These are phyloP conservation scores for Eulemur rubriventer DNA, from an alignment of 2,797 vertebrate genomes.

Conservation along the genomic window DNA sequence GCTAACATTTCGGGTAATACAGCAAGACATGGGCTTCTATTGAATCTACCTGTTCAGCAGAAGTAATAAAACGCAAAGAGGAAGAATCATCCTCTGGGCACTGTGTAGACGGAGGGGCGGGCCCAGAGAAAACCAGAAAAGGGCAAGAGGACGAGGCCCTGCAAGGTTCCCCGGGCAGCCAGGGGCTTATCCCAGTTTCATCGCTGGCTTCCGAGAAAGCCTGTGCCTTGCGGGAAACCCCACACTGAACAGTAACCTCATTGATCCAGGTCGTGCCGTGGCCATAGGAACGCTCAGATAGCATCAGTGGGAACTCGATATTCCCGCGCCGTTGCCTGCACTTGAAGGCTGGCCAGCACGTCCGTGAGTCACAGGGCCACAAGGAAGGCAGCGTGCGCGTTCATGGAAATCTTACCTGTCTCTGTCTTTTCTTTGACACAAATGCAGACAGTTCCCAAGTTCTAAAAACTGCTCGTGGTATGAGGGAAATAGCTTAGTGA, in stretches of 20 bases:
- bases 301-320: rapidly evolving
- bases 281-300: rapidly evolving
- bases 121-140: rapidly evolving
- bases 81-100: background rate
- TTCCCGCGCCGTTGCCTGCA: rapidly evolving
- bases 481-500: background rate
- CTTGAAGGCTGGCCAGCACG: background rate
- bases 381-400: rapidly evolving
- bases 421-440: background rate
- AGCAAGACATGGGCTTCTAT: background rate
- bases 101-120: no score
- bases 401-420: background rate
- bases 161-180: rapidly evolving
- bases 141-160: background rate
- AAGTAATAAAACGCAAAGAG: background rate
- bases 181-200: background rate
- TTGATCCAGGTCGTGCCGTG: background rate
- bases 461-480: rapidly evolving
- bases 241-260: background rate
- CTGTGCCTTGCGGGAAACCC: background rate
- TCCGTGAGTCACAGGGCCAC: rapidly evolving
- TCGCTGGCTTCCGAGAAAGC: background rate
- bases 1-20: background rate
- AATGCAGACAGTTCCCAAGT: background rate
- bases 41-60: background rate